Percentiles rank a stretch among this genome's conserved stretches.
phyloP scores from a whole-genome alignment of 2,888 invertebrate species.

The Laspeyria flexula region DNA sequence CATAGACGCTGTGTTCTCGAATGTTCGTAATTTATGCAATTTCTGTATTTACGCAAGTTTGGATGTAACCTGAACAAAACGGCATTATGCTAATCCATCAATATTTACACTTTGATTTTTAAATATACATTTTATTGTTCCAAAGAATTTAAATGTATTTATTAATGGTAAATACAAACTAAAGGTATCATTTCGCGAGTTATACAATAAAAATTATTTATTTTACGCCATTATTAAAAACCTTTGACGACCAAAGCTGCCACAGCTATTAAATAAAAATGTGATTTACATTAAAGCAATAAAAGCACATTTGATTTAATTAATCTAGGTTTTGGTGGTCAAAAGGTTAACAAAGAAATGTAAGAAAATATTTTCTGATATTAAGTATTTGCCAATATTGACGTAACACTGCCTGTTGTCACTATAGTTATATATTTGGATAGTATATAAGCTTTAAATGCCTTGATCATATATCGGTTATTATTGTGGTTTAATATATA shows the following conservation, averaged over 20 bases:
- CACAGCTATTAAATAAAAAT: too few relatives aligned
- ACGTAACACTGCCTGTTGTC: conserved; percentile 20
- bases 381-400: conserved; percentile 10
- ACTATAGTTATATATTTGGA: conserved; percentile 5
- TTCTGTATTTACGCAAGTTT: too few relatives aligned
- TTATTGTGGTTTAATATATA: neutral
- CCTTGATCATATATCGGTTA: neutral
- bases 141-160: neutral
- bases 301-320: too few relatives aligned
- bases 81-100: too few relatives aligned
- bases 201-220: too few relatives aligned
- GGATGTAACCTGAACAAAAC: neutral
- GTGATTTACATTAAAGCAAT: too few relatives aligned
- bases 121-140: neutral
- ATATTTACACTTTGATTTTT: too few relatives aligned
- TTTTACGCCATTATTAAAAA: too few relatives aligned
- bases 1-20: too few relatives aligned
- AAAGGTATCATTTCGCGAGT: neutral
- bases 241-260: too few relatives aligned
- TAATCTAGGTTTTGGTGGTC: too few relatives aligned
- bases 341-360: neutral
- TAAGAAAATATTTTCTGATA: conserved; percentile 5
- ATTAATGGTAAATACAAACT: neutral
- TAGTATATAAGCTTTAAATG: conserved; percentile 7
- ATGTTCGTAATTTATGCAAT: too few relatives aligned